Percentiles rank a stretch among this genome's conserved stretches.
Evolutionary conservation across 1,140 invertebrate species (phyloP).

Genomic region (Holcopasites calliopsidis): DNA sequence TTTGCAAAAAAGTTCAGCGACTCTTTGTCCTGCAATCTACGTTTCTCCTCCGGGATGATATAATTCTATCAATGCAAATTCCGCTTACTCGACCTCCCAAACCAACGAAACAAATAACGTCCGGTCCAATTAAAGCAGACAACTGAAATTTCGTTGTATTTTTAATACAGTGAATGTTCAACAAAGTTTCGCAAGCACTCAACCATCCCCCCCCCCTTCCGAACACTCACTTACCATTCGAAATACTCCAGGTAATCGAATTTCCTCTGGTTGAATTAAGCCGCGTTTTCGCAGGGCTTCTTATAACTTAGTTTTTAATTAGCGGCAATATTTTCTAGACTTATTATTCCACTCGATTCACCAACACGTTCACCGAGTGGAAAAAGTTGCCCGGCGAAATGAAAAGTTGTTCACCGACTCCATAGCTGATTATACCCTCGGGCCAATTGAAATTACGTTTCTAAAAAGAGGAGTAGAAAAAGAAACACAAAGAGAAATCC

Average conservation of each 20-base stretch:
- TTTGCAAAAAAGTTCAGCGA: no score
- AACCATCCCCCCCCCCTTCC: no score
- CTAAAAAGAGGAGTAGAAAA: not conserved
- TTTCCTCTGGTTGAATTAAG: not conserved
- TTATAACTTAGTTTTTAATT: conserved; percentile 25
- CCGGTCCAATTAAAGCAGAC: not conserved
- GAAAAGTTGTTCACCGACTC: conserved; percentile 6
- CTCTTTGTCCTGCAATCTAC: no score
- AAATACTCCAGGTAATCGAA: not conserved
- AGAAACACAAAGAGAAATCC: not conserved
- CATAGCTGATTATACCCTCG: conserved; percentile 1
- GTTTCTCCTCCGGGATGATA: not conserved
- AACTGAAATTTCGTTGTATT: not conserved
- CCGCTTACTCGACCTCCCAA: not conserved
- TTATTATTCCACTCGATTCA: conserved; percentile 4
- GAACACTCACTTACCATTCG: no score
- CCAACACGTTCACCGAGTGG: not conserved
- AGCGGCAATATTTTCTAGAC: conserved; percentile 13
- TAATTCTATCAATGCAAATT: not conserved
- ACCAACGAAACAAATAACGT: no score
- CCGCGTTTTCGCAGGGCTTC: not conserved
- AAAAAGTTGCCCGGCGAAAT: not conserved
- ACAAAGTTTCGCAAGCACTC: no score
- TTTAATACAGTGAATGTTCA: not conserved
- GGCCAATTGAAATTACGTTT: conserved; percentile 17